phyloP scores from a whole-genome alignment of 92 coral and sea anemone species.

The Hydrozoanthus gracilis region DNA sequence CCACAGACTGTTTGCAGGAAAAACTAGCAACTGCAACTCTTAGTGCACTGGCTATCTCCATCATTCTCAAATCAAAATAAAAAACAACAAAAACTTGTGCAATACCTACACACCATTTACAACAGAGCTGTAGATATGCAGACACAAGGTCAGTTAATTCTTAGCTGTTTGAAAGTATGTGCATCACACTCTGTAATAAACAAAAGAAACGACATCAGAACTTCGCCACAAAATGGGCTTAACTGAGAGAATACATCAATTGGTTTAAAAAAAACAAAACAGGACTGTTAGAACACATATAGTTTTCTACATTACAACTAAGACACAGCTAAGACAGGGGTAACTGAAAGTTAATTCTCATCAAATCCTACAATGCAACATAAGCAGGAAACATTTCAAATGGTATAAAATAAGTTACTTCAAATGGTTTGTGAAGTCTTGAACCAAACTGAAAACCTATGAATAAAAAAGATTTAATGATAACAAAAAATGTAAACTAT shows the following conservation, averaged over 20 bases:
- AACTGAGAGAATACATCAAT: too few species aligned
- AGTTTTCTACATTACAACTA: constrained; percentile 73
- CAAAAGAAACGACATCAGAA: too few species aligned
- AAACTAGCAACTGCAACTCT: background rate
- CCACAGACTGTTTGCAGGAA: constrained; percentile 56
- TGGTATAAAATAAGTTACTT: background rate
- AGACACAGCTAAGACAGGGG: constrained; percentile 86
- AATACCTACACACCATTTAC: background rate
- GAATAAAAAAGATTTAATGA: background rate
- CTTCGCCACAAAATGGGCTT: too few species aligned
- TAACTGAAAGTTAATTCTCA: constrained; percentile 82
- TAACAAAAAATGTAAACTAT: background rate
- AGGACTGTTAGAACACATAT: constrained; percentile 87
- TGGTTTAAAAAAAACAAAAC: background rate
- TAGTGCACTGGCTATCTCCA: background rate
- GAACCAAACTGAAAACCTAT: background rate
- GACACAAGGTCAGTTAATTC: background rate
- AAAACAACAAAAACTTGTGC: too few species aligned
- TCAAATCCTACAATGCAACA: constrained; percentile 40
- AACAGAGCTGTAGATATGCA: background rate
- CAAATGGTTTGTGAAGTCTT: background rate
- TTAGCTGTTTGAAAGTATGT: background rate
- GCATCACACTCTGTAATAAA: background rate
- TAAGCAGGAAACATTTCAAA: background rate
- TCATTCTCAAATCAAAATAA: too few species aligned